Evolutionary conservation across 2,888 invertebrate species (phyloP).

Genomic region (Ametastegia equiseti): DNA sequence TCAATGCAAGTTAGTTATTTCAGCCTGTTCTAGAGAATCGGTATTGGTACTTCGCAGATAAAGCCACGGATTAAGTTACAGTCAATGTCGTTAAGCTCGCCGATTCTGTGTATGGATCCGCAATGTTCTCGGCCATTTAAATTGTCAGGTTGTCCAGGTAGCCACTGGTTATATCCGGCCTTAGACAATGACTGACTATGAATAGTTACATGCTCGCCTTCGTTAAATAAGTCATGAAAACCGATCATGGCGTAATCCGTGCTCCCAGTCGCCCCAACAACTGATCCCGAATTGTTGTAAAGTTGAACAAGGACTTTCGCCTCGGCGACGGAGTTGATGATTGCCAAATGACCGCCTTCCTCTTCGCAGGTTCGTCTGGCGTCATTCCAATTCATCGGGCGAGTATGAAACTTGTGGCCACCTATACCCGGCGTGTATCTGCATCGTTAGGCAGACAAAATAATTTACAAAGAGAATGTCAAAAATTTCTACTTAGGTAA

Average conservation of each 20-base stretch:
- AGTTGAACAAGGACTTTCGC: not conserved
- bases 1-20: not conserved
- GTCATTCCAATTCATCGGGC: not conserved
- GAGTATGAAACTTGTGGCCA: slow-evolving; percentile 7
- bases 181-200: not conserved
- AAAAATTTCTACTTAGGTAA: no score
- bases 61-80: not conserved
- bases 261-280: not conserved
- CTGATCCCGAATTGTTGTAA: not conserved
- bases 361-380: slow-evolving; percentile 13
- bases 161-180: slow-evolving; percentile 26
- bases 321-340: slow-evolving; percentile 18
- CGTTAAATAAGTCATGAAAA: slow-evolving; percentile 11
- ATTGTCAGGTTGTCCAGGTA: not conserved
- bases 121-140: not conserved
- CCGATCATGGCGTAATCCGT: not conserved
- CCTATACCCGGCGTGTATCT: no score
- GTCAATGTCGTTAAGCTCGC: slow-evolving; percentile 9
- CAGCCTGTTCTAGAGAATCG: not conserved
- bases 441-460: no score
- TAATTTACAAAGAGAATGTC: no score
- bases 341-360: slow-evolving; percentile 14
- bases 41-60: slow-evolving; percentile 13
- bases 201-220: slow-evolving; percentile 34
- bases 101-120: not conserved